Percentiles rank a stretch among this genome's conserved stretches.
Evolutionary conservation across 2,888 invertebrate species (phyloP).

Genomic region (Aspidiotus rigidus): DNA sequence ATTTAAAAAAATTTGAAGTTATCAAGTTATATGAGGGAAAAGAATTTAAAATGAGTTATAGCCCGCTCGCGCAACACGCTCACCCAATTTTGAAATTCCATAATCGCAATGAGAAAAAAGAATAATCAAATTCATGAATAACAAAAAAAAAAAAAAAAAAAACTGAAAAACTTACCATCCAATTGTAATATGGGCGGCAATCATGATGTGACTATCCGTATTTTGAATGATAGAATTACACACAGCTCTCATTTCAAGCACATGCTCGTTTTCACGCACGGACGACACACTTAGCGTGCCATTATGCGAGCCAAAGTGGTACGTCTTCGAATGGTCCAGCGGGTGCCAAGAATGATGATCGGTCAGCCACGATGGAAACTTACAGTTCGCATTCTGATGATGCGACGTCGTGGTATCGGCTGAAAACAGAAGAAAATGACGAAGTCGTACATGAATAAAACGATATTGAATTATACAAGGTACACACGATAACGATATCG

Average conservation of each 20-base stretch:
- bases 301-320: conserved; percentile 57
- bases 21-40: too few species aligned
- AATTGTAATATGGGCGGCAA: conserved; percentile 65
- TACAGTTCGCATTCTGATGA: conserved; percentile 48
- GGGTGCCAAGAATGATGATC: conserved; percentile 72
- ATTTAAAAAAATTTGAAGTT: too few species aligned
- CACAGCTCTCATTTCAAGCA: conserved; percentile 50
- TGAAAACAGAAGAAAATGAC: conserved; percentile 30
- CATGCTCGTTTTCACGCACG: conserved; percentile 37
- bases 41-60: too few species aligned
- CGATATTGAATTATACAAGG: not conserved
- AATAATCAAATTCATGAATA: too few species aligned
- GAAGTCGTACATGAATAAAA: not conserved
- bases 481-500: too few species aligned
- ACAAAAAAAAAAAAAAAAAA: too few species aligned
- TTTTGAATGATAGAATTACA: conserved; percentile 39
- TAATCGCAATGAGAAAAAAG: too few species aligned
- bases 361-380: conserved; percentile 69
- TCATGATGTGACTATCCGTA: conserved; percentile 41
- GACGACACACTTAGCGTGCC: conserved; percentile 44
- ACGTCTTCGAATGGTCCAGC: conserved; percentile 60
- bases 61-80: too few species aligned
- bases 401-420: conserved; percentile 55
- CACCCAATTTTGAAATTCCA: too few species aligned
- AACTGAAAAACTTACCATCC: conserved; percentile 56